These are phyloP conservation scores for Dromiciops gliroides DNA, from an alignment of 2,113 vertebrate genomes.

Conservation along the genomic window DNA sequence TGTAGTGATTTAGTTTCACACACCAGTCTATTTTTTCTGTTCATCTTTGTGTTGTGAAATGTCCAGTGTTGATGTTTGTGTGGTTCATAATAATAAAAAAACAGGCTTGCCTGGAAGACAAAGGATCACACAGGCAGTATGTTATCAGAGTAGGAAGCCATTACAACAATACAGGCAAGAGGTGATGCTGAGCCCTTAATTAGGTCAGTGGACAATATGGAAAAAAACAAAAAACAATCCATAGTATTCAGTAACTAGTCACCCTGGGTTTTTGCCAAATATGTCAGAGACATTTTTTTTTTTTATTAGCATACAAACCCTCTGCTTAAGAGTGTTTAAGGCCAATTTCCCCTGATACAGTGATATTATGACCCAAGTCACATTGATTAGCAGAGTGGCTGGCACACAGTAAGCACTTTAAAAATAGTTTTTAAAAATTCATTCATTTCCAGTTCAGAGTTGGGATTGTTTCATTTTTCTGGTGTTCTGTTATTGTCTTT, in stretches of 20 bases:
- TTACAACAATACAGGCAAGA: not conserved
- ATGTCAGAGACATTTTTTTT: not conserved
- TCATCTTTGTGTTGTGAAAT: not conserved
- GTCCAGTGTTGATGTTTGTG: not conserved
- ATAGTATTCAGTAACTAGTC: not conserved
- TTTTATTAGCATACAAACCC: not conserved
- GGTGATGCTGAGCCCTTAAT: not conserved
- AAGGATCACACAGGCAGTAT: not conserved
- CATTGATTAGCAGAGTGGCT: not conserved
- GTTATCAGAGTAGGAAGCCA: not conserved
- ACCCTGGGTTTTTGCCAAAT: not conserved
- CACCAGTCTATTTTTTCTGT: not conserved
- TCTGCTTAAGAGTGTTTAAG: not conserved
- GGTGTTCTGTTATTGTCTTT: not conserved
- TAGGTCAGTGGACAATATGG: not conserved
- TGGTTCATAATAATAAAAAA: not conserved
- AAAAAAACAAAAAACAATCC: not conserved
- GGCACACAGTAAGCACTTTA: not conserved
- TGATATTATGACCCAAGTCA: not conserved
- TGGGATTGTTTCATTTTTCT: not conserved
- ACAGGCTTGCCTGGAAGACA: not conserved
- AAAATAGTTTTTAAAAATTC: not conserved
- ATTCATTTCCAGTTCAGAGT: not conserved
- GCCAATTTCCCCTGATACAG: not conserved
- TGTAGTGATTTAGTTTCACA: not conserved